A percentile compares a stretch with the other conserved stretches of the same genome.
Conservation (phyloP, 2,888 invertebrate species). For the Periphyllus acericola region DNA sequence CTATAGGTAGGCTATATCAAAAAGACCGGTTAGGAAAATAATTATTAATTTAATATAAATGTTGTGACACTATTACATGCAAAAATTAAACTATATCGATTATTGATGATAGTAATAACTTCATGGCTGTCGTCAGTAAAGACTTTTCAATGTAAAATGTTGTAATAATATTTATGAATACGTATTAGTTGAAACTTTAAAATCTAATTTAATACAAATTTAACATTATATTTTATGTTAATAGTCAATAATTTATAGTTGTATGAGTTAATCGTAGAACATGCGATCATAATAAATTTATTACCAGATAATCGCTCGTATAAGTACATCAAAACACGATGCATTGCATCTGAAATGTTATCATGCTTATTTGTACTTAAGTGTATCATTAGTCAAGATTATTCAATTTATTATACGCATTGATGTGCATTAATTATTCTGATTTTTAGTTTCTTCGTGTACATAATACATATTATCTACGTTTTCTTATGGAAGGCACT, state of each 20-base stretch:
- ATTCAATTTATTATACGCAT: neutral
- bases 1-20: neutral
- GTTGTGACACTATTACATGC: too few relatives aligned
- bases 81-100: too few relatives aligned
- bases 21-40: too few relatives aligned
- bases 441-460: too few relatives aligned
- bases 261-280: neutral
- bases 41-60: too few relatives aligned
- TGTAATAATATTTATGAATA: neutral
- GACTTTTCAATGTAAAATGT: neutral
- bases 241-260: neutral
- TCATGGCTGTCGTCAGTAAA: too few relatives aligned
- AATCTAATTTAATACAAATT: neutral
- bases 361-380: constrained; percentile 17
- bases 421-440: too few relatives aligned
- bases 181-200: neutral
- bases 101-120: too few relatives aligned
- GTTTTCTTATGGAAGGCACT: too few relatives aligned
- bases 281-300: neutral
- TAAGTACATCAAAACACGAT: constrained; percentile 8
- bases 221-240: neutral
- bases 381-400: neutral
- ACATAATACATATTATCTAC: too few relatives aligned
- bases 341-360: constrained; percentile 14
- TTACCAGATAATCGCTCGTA: neutral